Evolutionary conservation across 2,113 vertebrate genomes (phyloP).

Genomic region (Coptodon bakossiorum): DNA sequence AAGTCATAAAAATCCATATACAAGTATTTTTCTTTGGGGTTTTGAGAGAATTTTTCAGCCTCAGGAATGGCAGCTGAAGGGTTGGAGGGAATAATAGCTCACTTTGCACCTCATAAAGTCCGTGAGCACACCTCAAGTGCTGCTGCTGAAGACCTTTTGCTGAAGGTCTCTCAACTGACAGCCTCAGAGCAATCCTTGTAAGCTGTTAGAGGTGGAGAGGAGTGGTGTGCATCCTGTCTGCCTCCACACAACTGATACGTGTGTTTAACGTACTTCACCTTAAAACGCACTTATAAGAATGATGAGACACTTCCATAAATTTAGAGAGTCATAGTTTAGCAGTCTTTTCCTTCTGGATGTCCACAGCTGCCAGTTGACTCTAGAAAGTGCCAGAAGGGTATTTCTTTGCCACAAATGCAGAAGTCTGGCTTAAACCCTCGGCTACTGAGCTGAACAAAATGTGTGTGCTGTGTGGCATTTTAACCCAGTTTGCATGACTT

Average conservation of each 20-base stretch:
- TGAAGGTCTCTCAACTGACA: background rate
- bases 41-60: slow-evolving; percentile 1
- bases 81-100: slow-evolving; percentile 39
- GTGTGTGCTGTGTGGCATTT: slow-evolving; percentile 41
- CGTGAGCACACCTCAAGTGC: slow-evolving; percentile 29
- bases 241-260: background rate
- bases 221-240: background rate
- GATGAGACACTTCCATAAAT: background rate
- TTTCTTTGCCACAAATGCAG: slow-evolving; percentile 20
- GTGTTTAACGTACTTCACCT: background rate
- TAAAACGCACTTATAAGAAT: background rate
- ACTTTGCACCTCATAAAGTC: slow-evolving; percentile 70
- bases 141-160: slow-evolving; percentile 25
- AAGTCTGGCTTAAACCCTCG: background rate
- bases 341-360: background rate
- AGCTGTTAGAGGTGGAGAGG: background rate
- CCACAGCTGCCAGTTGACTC: slow-evolving; percentile 16
- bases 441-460: slow-evolving; percentile 40
- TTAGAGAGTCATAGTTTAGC: background rate
- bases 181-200: background rate
- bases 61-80: slow-evolving; percentile 1
- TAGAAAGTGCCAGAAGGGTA: slow-evolving; percentile 20
- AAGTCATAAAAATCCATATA: slow-evolving; percentile 54
- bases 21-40: slow-evolving; percentile 46
- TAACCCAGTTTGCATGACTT: slow-evolving; percentile 65